These are phyloP conservation scores for Ethmia dodecea DNA, from an alignment of 2,888 invertebrate species.

Conservation along the genomic window DNA sequence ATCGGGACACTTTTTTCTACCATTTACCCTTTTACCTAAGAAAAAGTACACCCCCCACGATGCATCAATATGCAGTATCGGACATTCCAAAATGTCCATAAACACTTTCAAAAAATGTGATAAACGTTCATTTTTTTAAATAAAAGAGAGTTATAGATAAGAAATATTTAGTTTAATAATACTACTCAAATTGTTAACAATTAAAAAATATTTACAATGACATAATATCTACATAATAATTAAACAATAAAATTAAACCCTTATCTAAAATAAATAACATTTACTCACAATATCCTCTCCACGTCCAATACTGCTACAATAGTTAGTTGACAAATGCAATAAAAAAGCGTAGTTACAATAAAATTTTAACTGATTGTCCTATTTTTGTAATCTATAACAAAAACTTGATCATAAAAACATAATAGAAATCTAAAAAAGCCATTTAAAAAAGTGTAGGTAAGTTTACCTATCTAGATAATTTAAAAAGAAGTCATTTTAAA, in stretches of 20 bases:
- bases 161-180: constrained; percentile 50
- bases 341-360: constrained; percentile 5
- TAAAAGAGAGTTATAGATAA: constrained; percentile 19
- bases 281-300: constrained; percentile 21
- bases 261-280: constrained; percentile 66
- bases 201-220: constrained; percentile 63
- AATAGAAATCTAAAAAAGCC: no score
- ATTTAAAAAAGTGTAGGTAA: no score
- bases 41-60: constrained; percentile 52
- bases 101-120: neutral
- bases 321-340: constrained; percentile 10
- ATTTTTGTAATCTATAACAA: no score
- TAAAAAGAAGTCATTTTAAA: no score
- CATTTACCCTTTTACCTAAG: constrained; percentile 33
- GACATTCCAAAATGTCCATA: constrained; percentile 1
- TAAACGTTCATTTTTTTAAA: constrained; percentile 4
- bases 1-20: constrained; percentile 48
- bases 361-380: no score
- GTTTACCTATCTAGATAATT: no score
- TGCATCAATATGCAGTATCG: constrained; percentile 17
- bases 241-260: constrained; percentile 38
- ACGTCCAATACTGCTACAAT: neutral
- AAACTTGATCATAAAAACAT: no score
- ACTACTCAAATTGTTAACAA: constrained; percentile 43
- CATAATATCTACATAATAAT: constrained; percentile 38